Conservation (phyloP, 2,888 invertebrate species). For the Ectobius pallidus region DNA sequence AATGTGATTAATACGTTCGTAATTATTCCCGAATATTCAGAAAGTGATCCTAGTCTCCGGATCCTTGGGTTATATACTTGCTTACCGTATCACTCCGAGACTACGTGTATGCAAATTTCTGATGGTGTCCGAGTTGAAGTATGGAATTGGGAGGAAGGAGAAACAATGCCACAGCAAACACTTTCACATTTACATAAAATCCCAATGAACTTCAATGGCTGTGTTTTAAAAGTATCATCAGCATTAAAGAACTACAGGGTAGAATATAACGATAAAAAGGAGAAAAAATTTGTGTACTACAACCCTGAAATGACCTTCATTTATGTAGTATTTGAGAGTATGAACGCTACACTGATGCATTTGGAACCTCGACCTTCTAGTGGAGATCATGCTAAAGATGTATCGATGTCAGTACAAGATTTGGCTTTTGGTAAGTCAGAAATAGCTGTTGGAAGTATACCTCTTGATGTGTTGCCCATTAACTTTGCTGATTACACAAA, state of each 20-base stretch:
- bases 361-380: neutral
- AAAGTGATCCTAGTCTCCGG: too few relatives aligned
- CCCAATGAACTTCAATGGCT: neutral
- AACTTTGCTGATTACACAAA: neutral
- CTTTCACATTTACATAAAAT: neutral
- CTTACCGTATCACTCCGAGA: neutral
- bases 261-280: too few relatives aligned
- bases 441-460: neutral
- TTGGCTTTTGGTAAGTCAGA: neutral
- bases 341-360: neutral
- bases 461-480: neutral
- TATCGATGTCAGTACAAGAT: neutral
- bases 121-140: neutral
- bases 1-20: too few relatives aligned
- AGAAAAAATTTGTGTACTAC: too few relatives aligned
- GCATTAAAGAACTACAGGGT: too few relatives aligned
- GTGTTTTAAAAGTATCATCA: neutral
- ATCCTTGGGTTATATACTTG: neutral
- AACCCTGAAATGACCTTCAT: neutral
- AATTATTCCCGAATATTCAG: too few relatives aligned
- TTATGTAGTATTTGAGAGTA: neutral
- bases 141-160: neutral
- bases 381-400: neutral
- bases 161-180: neutral
- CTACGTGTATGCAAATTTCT: neutral